Conservation (phyloP, 2,797 vertebrate genomes). For the Eptatretus atami region DNA sequence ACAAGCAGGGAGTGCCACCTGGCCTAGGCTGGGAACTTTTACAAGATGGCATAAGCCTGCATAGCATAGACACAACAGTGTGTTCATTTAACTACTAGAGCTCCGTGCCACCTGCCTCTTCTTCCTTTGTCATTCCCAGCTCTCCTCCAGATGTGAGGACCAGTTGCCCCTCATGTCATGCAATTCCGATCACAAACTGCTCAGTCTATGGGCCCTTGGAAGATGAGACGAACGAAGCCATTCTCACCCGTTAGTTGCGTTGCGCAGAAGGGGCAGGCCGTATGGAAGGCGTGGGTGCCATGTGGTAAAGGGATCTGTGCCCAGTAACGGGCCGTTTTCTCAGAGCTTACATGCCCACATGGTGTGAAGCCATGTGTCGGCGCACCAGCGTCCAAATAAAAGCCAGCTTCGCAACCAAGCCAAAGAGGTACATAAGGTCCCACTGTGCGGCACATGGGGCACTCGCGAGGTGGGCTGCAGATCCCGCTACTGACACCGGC, state of each 20-base stretch:
- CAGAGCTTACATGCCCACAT: conserved; percentile 84
- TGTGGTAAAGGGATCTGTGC: conserved; percentile 65
- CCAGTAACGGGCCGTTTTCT: conserved; percentile 91
- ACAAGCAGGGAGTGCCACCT: no score
- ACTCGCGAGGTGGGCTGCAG: conserved; percentile 20
- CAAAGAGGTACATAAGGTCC: conserved; percentile 79
- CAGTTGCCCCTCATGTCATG: no score
- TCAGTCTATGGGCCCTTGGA: conserved; percentile 91
- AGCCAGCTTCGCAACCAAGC: conserved; percentile 71
- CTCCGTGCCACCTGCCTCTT: no score
- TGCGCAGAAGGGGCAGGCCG: conserved; percentile 79
- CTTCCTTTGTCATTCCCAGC: no score
- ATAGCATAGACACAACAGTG: no score
- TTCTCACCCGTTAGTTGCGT: conserved; percentile 43
- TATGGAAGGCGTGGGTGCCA: conserved; percentile 71
- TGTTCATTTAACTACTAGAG: no score
- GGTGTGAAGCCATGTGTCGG: conserved; percentile 72
- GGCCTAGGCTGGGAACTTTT: no score
- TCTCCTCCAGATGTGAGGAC: no score
- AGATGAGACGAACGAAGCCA: conserved; percentile 71
- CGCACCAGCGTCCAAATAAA: conserved; percentile 66
- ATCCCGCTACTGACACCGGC: background rate
- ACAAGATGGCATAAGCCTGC: no score
- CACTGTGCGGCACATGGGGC: conserved; percentile 72
- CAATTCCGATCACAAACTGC: background rate